Evolutionary conservation across 2,113 vertebrate species (phyloP), one percentile per base, ranked within the genome.

Genomic region (Mustelus asterias): DNA sequence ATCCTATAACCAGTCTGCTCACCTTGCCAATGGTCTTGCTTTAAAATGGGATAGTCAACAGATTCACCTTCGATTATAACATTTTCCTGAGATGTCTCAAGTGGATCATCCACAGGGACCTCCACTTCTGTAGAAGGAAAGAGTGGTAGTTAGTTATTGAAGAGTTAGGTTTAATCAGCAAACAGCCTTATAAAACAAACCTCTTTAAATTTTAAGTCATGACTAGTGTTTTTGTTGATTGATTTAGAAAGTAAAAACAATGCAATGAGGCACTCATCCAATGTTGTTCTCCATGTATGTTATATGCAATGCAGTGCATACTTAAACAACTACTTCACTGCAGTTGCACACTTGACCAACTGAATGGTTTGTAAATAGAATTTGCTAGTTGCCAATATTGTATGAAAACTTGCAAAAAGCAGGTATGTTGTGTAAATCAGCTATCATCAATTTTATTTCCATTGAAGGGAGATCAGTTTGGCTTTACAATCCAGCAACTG

Each of bases 31-130:
- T 94, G 96, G 96, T 97, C 96, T 78, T 97, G 96, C 96, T 97
- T 97, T 96, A 97, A 95, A 86, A 96, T 95, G 94, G 97, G 95
- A 96, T 97, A 97, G 97, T 98, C 97, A 96, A 98, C 97, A 41
- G 98, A 98, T 96, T 97, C 96, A 95, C 97, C 97, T 96, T 97
- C 97, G 72, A 97, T 97, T 48, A 97, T 97, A 97, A 98, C 97
- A 96, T 98, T 98, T 97, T 98, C 96, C 96, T 97, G 97, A 96
- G 98, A 96, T 97, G 98, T 97, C 96, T 98, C 97, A 96, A 97
- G 95, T 88, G 97, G 97, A 96, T 97, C 97, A 96, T 98, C 98
- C 96, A 98, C 97, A 85, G 97, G 96, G 96, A 97, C 96, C 95
- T 98, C 97, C 83, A 97, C 96, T 48, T 97, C 98, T 98, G 95